Base-by-base conservation (phyloP, 2,888 invertebrate species). In the Erpobdella octoculata region DNA sequence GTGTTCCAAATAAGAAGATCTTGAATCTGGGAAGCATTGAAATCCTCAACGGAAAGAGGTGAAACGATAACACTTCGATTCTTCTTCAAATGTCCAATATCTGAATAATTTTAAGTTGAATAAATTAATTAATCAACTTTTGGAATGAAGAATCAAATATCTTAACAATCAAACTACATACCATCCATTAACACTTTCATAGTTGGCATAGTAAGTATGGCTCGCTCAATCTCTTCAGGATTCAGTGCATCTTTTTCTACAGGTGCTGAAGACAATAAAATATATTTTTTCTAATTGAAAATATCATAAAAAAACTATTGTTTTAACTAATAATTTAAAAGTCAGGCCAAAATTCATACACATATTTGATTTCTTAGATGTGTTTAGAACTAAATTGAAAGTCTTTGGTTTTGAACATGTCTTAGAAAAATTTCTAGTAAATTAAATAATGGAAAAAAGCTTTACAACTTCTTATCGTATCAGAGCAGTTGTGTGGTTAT, bases 21-120 rank as follows among this genome's bases (percentile, higher is more conserved):
- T 31, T 66, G 37, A 28, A 71, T 53, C 53, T 59, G 37, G n/a
- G 37, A 5, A 66, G 38, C 41, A 31, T 58, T 67, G 46, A 71
- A 41, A 15, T 71, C 71, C 25, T 53, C 38, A 12, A 71, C 25
- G 8, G 18, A 59, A 35, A 71, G 2, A 12, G 71, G 71, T 38
- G 12, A 8, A n/a, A 46, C 58, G 1, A 66, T 38, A 12, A 71
- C 21, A 35, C 59, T 59, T 33, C 71, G 41, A 38, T 36, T 36
- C 37, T 71, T 58, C 71, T 71, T 71, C 61, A 71, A 37, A 41
- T 71, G 71, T 18, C 53, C 71, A 66, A 71, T 67, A 21, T 71
- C 71, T 71, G 18, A 3, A 28, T 62, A 41, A 25, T 18, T 15
- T 38, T 12, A 35, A 69, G 18, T 38, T 38, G 28, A 62, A 31